Percentiles rank a stretch among this genome's conserved stretches.
phyloP scores from a whole-genome alignment of 1,140 invertebrate genomes.

The Solenopsis fugax region DNA sequence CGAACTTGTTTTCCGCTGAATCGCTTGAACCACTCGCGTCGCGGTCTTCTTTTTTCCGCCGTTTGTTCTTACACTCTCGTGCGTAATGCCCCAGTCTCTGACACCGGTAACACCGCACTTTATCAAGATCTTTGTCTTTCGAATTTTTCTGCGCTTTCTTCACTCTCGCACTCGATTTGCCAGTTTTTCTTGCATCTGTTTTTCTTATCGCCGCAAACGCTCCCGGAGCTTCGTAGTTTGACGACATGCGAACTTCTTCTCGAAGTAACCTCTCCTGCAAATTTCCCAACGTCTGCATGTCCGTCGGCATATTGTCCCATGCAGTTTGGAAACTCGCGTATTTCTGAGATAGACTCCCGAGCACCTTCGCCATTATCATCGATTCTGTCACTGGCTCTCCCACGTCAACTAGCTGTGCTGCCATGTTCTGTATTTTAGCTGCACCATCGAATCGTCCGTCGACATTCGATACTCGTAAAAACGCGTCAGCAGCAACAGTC shows the following conservation, averaged over 20 bases:
- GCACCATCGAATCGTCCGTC: slow-evolving; percentile 50
- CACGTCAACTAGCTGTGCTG: slow-evolving; percentile 53
- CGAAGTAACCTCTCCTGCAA: slow-evolving; percentile 55
- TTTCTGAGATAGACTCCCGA: slow-evolving; percentile 49
- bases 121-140: background rate
- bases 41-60: background rate
- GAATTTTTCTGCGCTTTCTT: background rate
- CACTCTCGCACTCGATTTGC: background rate
- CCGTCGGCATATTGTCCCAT: slow-evolving; percentile 67
- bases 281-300: slow-evolving; percentile 58
- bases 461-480: too few species aligned
- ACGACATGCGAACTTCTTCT: slow-evolving; percentile 12
- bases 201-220: background rate
- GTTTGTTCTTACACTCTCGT: background rate
- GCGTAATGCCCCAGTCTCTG: too few species aligned
- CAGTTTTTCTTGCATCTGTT: background rate
- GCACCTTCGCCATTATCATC: slow-evolving; percentile 67
- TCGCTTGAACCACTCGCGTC: background rate
- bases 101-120: too few species aligned
- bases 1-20: background rate
- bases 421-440: slow-evolving; percentile 66
- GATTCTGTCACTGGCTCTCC: slow-evolving; percentile 49
- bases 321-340: slow-evolving; percentile 57
- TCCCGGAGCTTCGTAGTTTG: background rate
- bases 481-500: too few species aligned